These are phyloP conservation scores for Heliothis peltigera DNA, from an alignment of 2,888 invertebrate species.

Conservation along the genomic window DNA sequence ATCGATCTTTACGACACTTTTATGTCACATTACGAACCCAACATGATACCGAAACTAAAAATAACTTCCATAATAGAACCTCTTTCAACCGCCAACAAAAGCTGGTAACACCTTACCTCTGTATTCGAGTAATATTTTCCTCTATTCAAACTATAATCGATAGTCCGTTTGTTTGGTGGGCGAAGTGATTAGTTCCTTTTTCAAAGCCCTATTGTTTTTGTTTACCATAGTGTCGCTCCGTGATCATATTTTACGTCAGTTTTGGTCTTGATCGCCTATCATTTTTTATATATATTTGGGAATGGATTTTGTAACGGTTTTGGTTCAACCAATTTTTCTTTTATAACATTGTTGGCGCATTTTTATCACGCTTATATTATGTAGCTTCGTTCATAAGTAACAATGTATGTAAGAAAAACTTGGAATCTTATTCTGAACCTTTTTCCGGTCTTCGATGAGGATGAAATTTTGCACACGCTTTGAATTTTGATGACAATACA, in stretches of 20 bases:
- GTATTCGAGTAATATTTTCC: constrained; percentile 36
- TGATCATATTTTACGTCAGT: constrained; percentile 54
- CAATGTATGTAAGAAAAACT: no score
- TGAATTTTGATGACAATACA: no score
- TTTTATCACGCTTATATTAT: no score
- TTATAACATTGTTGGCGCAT: constrained; percentile 50
- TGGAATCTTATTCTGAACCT: no score
- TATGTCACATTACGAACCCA: constrained; percentile 2
- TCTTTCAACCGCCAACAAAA: constrained; percentile 28
- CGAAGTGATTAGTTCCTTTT: constrained; percentile 41
- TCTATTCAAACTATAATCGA: constrained; percentile 27
- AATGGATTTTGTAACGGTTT: constrained; percentile 16
- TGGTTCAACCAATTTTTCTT: constrained; percentile 29
- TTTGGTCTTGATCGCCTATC: constrained; percentile 47
- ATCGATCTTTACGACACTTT: not conserved
- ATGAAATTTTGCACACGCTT: no score
- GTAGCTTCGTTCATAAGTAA: no score
- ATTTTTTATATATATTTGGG: no score
- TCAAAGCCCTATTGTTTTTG: constrained; percentile 44
- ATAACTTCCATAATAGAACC: constrained; percentile 32
- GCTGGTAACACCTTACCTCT: constrained; percentile 17
- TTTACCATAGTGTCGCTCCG: constrained; percentile 38
- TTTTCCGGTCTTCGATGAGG: no score
- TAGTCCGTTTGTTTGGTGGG: constrained; percentile 25
- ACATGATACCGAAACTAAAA: constrained; percentile 5